Evolutionary conservation across 2,797 vertebrate genomes (phyloP).

Genomic region (Ceryle rudis): DNA sequence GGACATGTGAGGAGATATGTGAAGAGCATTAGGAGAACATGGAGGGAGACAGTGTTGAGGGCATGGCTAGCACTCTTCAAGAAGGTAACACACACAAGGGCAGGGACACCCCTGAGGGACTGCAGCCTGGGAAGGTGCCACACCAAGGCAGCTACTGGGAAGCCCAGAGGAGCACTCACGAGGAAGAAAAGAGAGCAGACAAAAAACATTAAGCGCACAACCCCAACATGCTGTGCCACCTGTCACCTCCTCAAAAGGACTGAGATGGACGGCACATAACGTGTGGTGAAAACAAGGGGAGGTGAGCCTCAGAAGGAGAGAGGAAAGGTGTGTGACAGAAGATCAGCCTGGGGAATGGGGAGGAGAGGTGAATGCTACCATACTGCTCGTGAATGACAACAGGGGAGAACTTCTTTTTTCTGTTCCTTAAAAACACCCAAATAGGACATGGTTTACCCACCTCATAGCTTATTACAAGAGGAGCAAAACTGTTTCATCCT

Average conservation of each 20-base stretch:
- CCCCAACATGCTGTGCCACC: background rate
- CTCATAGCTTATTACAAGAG: background rate
- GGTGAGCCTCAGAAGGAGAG: background rate
- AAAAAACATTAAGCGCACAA: background rate
- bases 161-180: background rate
- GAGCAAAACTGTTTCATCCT: background rate
- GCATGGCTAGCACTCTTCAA: background rate
- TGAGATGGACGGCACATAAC: background rate
- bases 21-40: accelerated
- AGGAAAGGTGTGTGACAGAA: background rate
- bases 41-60: background rate
- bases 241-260: accelerated
- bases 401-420: background rate
- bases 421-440: background rate
- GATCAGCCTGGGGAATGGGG: background rate
- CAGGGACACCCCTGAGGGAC: background rate
- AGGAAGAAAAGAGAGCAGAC: background rate
- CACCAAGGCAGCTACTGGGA: background rate
- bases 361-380: background rate
- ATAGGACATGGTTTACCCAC: background rate
- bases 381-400: background rate
- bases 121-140: background rate
- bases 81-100: background rate
- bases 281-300: background rate
- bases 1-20: background rate